A percentile compares a stretch with the other conserved stretches of the same genome.
These are phyloP conservation scores for Nerophis lumbriciformis DNA, from an alignment of 2,113 vertebrate species.

Conservation along the genomic window DNA sequence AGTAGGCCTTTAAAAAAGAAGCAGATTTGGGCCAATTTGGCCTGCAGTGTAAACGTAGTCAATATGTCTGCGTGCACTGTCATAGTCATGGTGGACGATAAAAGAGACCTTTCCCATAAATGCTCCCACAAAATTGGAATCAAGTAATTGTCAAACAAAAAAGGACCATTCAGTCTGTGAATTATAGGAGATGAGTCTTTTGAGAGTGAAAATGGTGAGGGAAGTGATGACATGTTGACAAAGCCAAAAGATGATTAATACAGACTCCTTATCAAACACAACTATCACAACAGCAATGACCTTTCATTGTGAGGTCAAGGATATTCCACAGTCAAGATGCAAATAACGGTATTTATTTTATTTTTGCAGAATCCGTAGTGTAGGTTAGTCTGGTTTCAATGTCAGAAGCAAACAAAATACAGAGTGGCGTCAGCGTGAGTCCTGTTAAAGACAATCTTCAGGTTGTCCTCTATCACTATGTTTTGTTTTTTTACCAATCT, in stretches of 20 bases:
- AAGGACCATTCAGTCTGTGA: too few species aligned
- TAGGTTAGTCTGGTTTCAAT: slow-evolving; percentile 43
- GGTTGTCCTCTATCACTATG: slow-evolving; percentile 22
- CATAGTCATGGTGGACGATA: too few species aligned
- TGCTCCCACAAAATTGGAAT: too few species aligned
- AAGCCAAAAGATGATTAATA: slow-evolving; percentile 46
- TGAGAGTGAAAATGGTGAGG: neutral
- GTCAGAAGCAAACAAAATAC: slow-evolving; percentile 51
- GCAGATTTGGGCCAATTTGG: too few species aligned
- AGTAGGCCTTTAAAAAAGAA: too few species aligned
- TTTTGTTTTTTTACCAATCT: slow-evolving; percentile 22
- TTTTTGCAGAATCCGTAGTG: slow-evolving; percentile 41
- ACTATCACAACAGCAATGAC: slow-evolving; percentile 18
- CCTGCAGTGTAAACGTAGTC: too few species aligned
- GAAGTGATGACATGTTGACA: slow-evolving; percentile 9
- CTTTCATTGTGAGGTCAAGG: slow-evolving; percentile 35
- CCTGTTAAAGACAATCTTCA: slow-evolving; percentile 57
- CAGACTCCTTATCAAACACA: slow-evolving; percentile 44
- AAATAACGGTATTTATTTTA: slow-evolving; percentile 32
- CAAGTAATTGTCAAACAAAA: too few species aligned
- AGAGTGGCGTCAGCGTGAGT: slow-evolving; percentile 31
- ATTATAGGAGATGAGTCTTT: too few species aligned
- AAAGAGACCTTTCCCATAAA: too few species aligned
- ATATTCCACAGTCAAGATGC: slow-evolving; percentile 24
- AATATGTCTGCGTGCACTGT: too few species aligned